phyloP scores from a whole-genome alignment of 1,140 invertebrate genomes.

The Musca domestica region DNA sequence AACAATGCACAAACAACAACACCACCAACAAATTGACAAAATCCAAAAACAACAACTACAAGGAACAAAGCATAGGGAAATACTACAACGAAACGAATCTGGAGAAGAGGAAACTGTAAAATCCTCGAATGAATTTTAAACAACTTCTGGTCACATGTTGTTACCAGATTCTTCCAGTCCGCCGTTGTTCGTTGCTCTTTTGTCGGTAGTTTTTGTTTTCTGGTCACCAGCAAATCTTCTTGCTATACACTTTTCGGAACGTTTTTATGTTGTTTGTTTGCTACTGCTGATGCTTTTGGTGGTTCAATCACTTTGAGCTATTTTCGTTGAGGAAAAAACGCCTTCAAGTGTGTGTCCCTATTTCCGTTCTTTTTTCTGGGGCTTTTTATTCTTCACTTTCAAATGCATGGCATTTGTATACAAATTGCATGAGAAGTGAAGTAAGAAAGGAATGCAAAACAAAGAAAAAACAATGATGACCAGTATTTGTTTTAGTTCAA shows the following conservation, averaged over 20 bases:
- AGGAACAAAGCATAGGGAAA: neutral
- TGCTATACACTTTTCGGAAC: neutral
- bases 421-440: slow-evolving; percentile 17
- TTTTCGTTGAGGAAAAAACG: neutral
- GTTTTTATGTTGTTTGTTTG: slow-evolving; percentile 11
- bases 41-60: neutral
- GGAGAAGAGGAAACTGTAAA: slow-evolving; percentile 9
- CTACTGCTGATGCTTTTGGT: neutral
- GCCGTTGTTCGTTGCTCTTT: no score
- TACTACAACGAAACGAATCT: neutral
- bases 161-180: no score
- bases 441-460: neutral
- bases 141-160: slow-evolving; percentile 13
- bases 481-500: slow-evolving; percentile 9
- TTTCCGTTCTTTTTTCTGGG: neutral
- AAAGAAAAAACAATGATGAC: neutral
- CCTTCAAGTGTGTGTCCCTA: neutral
- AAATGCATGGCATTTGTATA: slow-evolving; percentile 17
- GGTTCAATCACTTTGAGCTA: slow-evolving; percentile 11
- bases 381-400: slow-evolving; percentile 3
- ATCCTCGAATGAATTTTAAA: slow-evolving; percentile 21
- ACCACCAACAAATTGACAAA: neutral
- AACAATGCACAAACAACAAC: neutral
- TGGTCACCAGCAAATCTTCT: slow-evolving; percentile 16
- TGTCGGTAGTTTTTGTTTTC: neutral